Evolutionary conservation across 1,140 invertebrate genomes (phyloP).

Genomic region (Ceratosolen fusciceps): DNA sequence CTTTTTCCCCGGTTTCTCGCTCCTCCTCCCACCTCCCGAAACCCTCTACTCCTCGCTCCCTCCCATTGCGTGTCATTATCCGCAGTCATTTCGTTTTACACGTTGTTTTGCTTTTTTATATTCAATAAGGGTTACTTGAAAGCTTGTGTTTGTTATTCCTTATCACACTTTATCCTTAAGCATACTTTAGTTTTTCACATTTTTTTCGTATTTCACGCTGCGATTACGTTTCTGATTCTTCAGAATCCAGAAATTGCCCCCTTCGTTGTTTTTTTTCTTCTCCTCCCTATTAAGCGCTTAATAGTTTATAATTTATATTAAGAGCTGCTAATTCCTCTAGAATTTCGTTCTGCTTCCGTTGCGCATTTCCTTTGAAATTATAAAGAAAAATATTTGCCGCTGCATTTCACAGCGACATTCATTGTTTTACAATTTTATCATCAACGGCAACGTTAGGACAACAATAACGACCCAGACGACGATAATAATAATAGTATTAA

Average conservation of each 20-base stretch:
- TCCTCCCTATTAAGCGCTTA: too few species aligned
- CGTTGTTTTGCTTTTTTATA: constrained; percentile 7
- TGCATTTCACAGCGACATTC: too few species aligned
- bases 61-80: constrained; percentile 14
- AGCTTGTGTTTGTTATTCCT: background rate
- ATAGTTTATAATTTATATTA: too few species aligned
- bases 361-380: too few species aligned
- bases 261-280: background rate
- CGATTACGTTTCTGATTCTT: background rate
- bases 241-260: background rate
- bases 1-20: too few species aligned
- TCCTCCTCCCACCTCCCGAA: background rate
- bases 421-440: too few species aligned
- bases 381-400: too few species aligned
- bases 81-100: constrained; percentile 12
- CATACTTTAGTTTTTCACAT: background rate
- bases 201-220: background rate
- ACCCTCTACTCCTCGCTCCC: background rate
- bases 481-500: too few species aligned
- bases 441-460: too few species aligned
- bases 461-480: too few species aligned
- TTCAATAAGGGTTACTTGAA: background rate
- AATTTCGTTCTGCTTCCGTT: too few species aligned
- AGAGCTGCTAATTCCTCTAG: too few species aligned
- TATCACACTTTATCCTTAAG: background rate